A percentile compares a stretch with the other conserved stretches of the same genome.
Conservation (phyloP, 2,888 invertebrate species). For the Aleiodes alternator region DNA sequence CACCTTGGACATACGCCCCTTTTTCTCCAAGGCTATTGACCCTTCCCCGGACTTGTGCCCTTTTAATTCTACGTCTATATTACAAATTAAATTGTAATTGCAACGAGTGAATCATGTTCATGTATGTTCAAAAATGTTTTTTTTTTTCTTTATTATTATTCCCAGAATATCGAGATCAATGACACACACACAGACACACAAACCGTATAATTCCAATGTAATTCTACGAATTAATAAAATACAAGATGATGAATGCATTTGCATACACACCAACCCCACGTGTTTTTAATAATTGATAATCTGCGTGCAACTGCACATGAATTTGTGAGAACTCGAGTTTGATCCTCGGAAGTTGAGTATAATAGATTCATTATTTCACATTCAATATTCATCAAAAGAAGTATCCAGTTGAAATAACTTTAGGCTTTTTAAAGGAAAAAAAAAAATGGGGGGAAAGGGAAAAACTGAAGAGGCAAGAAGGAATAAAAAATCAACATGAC, state of each 20-base stretch:
- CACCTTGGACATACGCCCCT: too few species aligned
- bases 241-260: conserved; percentile 26
- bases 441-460: too few species aligned
- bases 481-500: neutral
- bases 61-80: neutral
- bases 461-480: neutral
- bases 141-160: neutral
- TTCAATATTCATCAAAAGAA: conserved; percentile 18
- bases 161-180: conserved; percentile 16
- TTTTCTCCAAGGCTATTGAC: too few species aligned
- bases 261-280: conserved; percentile 54
- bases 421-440: neutral
- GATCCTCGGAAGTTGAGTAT: conserved; percentile 65
- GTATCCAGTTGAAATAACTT: neutral
- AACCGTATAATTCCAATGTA: neutral
- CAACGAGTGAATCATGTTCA: neutral
- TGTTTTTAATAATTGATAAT: conserved; percentile 74
- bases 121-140: neutral
- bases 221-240: conserved; percentile 33
- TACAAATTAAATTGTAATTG: neutral
- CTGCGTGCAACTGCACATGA: conserved; percentile 54
- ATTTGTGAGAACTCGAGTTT: conserved; percentile 65
- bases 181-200: neutral
- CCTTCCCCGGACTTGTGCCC: too few species aligned
- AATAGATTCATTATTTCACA: conserved; percentile 67